Percentiles rank a stretch among this genome's conserved stretches.
Conservation (phyloP, 2,113 vertebrate species). For the Clinocottus analis region DNA sequence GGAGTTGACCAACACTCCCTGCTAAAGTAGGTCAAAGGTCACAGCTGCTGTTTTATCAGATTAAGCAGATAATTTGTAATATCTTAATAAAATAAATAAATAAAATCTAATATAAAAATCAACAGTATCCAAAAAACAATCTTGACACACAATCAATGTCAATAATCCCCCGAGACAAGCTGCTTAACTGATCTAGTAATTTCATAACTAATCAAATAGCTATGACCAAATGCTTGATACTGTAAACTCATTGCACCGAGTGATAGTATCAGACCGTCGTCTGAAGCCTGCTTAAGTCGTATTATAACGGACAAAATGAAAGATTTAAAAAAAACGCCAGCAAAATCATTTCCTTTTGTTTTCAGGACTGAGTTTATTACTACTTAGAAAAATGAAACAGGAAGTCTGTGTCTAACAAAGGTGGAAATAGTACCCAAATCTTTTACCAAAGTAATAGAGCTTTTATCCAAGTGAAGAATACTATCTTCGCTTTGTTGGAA, state of each 20-base stretch:
- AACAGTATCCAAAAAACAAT: not conserved
- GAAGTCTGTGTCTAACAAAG: too few species aligned
- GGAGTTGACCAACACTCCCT: slow-evolving; percentile 12
- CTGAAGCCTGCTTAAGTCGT: not conserved
- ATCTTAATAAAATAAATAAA: slow-evolving; percentile 4
- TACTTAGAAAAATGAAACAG: too few species aligned
- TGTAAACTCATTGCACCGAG: not conserved
- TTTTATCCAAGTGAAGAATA: too few species aligned
- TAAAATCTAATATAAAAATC: not conserved
- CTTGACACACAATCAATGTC: not conserved
- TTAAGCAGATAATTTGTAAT: slow-evolving; percentile 18
- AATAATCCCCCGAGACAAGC: not conserved
- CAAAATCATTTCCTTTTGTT: not conserved
- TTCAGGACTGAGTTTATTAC: too few species aligned
- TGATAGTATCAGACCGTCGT: not conserved
- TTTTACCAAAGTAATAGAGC: too few species aligned
- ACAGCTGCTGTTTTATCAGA: slow-evolving; percentile 35
- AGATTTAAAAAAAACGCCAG: not conserved
- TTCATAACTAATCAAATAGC: slow-evolving; percentile 5
- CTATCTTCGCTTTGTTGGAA: too few species aligned
- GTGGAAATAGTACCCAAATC: too few species aligned
- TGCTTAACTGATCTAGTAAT: slow-evolving; percentile 1
- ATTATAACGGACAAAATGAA: not conserved
- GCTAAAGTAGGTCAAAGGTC: slow-evolving; percentile 17
- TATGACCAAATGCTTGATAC: not conserved